Conservation (phyloP, 53 echinoderm and acorn worm species). For the Astropecten irregularis region DNA sequence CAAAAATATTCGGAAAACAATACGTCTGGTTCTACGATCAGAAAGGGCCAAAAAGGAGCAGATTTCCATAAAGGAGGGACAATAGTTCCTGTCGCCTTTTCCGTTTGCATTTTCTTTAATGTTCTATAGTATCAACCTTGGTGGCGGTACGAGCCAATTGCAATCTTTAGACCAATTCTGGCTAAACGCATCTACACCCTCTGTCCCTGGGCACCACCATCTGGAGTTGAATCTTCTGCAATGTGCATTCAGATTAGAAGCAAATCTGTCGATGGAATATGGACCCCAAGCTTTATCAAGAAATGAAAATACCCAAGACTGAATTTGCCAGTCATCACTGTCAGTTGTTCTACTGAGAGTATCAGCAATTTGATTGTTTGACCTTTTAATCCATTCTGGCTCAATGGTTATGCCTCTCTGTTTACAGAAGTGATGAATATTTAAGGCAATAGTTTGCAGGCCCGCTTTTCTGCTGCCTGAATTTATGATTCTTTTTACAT, state of each 20-base stretch:
- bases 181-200: constrained; percentile 35
- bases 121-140: background rate
- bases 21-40: background rate
- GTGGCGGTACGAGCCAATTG: constrained; percentile 52
- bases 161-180: background rate
- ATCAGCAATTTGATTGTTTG: background rate
- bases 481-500: background rate
- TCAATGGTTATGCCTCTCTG: background rate
- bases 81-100: background rate
- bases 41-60: constrained; percentile 33
- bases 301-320: background rate
- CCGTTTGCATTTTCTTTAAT: background rate
- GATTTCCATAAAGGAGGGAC: background rate
- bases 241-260: constrained; percentile 13
- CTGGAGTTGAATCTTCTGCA: constrained; percentile 14
- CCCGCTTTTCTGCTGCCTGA: background rate
- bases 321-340: constrained; percentile 14
- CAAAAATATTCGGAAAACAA: constrained; percentile 23
- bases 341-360: background rate
- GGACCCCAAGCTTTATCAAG: constrained; percentile 10
- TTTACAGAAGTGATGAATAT: background rate
- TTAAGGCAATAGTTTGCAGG: background rate
- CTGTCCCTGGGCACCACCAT: constrained; percentile 41
- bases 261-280: constrained; percentile 51
- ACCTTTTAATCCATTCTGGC: background rate